A percentile compares a stretch with the other conserved stretches of the same genome.
phyloP scores from a whole-genome alignment of 2,797 vertebrate species.

The Clarias fuscus region DNA sequence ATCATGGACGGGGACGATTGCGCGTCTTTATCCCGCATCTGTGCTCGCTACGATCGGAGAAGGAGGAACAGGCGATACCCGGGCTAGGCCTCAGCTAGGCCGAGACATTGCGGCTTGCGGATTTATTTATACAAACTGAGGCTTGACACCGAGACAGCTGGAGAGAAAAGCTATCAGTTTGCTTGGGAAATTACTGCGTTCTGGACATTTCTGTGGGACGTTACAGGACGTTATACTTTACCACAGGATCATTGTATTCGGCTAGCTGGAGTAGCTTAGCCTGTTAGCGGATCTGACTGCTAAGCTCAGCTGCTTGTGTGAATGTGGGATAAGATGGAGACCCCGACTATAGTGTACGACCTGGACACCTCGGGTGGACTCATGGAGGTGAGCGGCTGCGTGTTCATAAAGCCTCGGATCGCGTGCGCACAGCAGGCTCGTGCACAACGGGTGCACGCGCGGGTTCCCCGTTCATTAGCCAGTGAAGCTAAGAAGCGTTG shows the following conservation, averaged over 20 bases:
- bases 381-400: slow-evolving; percentile 85
- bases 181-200: not conserved
- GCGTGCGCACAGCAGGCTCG: too few relatives aligned
- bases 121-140: slow-evolving; percentile 2
- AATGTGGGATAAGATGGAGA: slow-evolving; percentile 99
- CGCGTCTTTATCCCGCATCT: slow-evolving; percentile 59
- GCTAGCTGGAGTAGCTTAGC: slow-evolving; percentile 37
- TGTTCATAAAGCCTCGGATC: too few relatives aligned
- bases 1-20: slow-evolving; percentile 51
- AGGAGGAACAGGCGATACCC: slow-evolving; percentile 60
- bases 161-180: not conserved
- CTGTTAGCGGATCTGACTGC: slow-evolving; percentile 39
- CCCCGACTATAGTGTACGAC: slow-evolving; percentile 98
- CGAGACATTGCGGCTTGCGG: slow-evolving; percentile 26
- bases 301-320: slow-evolving; percentile 71
- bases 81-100: slow-evolving; percentile 63
- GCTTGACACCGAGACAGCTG: not conserved
- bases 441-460: too few relatives aligned
- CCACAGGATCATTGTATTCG: not conserved
- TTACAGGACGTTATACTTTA: not conserved
- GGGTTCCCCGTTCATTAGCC: not conserved
- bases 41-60: slow-evolving; percentile 50
- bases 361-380: slow-evolving; percentile 97
- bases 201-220: not conserved
- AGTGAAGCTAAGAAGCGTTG: not conserved